Conservation (phyloP, 2,113 vertebrate species). For the Otis tarda region DNA sequence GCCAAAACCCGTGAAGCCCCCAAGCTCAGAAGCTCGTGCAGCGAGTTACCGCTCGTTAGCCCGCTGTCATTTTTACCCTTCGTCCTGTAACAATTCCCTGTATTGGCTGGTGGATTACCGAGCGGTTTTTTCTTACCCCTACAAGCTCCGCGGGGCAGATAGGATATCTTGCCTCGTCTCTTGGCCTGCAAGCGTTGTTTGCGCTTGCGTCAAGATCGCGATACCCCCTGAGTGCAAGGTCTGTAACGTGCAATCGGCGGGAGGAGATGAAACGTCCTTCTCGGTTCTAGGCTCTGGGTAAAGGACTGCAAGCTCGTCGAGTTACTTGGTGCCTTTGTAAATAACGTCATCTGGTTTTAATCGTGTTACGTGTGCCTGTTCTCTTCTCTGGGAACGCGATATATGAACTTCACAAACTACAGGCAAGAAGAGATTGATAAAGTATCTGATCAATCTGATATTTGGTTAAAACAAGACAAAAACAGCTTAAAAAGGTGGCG, state of each 20-base stretch:
- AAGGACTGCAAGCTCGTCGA: constrained; percentile 1
- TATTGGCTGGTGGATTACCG: neutral
- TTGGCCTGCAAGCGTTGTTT: constrained; percentile 27
- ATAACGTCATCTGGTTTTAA: neutral
- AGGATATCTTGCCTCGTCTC: constrained; percentile 3
- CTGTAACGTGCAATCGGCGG: neutral
- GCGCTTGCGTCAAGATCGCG: neutral
- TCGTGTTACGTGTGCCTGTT: rapidly evolving
- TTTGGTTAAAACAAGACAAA: neutral
- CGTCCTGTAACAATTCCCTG: neutral
- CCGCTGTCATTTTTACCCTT: neutral
- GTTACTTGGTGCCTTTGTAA: neutral
- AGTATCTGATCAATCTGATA: neutral
- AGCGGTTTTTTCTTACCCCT: neutral
- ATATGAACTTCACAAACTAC: neutral
- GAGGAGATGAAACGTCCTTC: neutral
- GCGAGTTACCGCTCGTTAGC: neutral
- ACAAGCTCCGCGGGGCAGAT: neutral
- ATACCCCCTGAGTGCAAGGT: constrained; percentile 23
- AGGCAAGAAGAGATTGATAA: neutral
- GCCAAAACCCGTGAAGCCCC: rapidly evolving
- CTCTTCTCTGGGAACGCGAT: neutral
- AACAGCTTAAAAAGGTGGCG: neutral
- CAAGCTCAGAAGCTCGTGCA: neutral
- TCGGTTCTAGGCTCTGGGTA: neutral